Conservation (phyloP, 2,888 invertebrate species). For the Dugesia japonica region DNA sequence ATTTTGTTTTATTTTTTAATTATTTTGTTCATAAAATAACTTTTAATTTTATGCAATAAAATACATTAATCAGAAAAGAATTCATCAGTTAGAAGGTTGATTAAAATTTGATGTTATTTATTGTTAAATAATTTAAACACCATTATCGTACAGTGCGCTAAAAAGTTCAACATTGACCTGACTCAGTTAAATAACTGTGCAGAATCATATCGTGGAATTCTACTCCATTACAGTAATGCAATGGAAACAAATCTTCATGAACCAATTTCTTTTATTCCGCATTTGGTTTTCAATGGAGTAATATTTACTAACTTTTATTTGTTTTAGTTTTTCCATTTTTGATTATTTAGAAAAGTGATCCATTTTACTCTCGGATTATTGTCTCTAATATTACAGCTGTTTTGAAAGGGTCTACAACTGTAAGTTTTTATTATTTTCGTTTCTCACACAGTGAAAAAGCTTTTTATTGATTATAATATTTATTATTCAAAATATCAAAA, state of each 20-base stretch:
- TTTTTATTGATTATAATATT: no score
- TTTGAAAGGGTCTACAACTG: neutral
- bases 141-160: neutral
- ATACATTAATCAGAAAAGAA: no score
- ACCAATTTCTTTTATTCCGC: neutral
- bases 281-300: constrained; percentile 5
- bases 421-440: neutral
- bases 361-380: neutral
- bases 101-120: no score
- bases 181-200: neutral
- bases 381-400: neutral
- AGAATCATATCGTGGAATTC: neutral
- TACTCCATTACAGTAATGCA: neutral
- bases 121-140: neutral
- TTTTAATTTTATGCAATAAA: no score
- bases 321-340: neutral
- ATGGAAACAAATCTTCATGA: neutral
- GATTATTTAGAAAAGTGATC: neutral
- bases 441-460: no score
- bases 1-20: no score
- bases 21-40: no score
- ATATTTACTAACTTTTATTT: neutral
- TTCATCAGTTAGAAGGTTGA: no score
- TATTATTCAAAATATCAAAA: no score
- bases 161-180: neutral